phyloP scores from a whole-genome alignment of 2,888 invertebrate species.

The Hypsopygia costalis region DNA sequence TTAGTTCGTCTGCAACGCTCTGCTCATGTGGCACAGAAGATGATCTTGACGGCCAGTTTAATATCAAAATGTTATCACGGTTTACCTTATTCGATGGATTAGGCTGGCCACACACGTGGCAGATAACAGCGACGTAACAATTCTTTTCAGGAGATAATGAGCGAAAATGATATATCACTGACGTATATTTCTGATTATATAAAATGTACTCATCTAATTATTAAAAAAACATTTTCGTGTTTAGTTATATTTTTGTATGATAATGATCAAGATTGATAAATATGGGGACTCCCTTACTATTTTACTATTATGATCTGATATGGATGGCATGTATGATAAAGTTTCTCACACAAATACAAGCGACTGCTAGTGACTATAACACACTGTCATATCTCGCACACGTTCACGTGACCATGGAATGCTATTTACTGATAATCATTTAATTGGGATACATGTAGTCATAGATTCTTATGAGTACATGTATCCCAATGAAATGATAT shows the following conservation, averaged over 20 bases:
- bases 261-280: not conserved
- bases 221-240: not conserved
- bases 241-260: not conserved
- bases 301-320: too few species aligned
- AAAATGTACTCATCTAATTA: not conserved
- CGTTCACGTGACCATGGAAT: too few species aligned
- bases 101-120: slow-evolving; percentile 44
- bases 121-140: slow-evolving; percentile 33
- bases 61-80: slow-evolving; percentile 13
- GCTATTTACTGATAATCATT: too few species aligned
- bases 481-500: too few species aligned
- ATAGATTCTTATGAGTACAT: too few species aligned
- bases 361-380: too few species aligned
- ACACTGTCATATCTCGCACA: too few species aligned
- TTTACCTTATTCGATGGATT: slow-evolving; percentile 36
- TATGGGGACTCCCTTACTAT: too few species aligned
- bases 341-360: too few species aligned
- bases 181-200: not conserved
- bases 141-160: slow-evolving; percentile 7
- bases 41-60: slow-evolving; percentile 20
- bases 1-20: too few species aligned
- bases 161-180: not conserved
- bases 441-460: too few species aligned
- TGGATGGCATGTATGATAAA: too few species aligned
- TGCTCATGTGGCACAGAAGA: not conserved